Evolutionary conservation across 2,797 vertebrate genomes (phyloP), one percentile per base, ranked within the genome.

Genomic region (Vespertilio murinus): DNA sequence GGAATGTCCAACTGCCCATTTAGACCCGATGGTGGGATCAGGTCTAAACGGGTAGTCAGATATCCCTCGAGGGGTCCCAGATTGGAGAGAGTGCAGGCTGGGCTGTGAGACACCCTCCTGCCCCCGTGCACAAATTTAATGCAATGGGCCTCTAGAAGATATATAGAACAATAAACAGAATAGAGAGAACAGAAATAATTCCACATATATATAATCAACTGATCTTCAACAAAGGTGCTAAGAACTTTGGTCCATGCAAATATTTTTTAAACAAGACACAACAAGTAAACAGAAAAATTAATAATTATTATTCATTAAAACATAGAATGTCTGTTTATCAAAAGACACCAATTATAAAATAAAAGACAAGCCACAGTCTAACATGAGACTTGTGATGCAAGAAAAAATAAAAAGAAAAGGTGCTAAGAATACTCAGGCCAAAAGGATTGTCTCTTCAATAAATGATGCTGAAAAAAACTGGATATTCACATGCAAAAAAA

Each of bases 271-370:
- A 38, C 12, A 33, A 35, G 52, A 83, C 28, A 95, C 6, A 65
- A 14, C 10, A 84, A 30, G 14, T 40, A 28, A 77, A 77, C 9
- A 65, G 35, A 64, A 61, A 64, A 90, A 40, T 64, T 33, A 90
- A 67, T 71, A 49, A 75, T 22, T 83, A 42, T n/a, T 33, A 28
- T 88, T 89, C 61, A 64, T 81, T 92, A 91, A 92, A 67, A 89
- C 59, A 45, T 8, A 90, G 35, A 80, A 42, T 64, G 74, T 28
- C 25, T 81, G n/a, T 89, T 71, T 87, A 84, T 88, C 49, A 94
- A 35, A 74, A 35, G 40, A 64, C 14, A 74, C 10, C n/a, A 52
- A 5, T n/a, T 88, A 86, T n/a, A 86, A 83, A 91, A 54, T 75
- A 86, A 88, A 88, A 95, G 59, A 38, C 6, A 65, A 90, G n/a